Percentiles rank a stretch among this genome's conserved stretches.
Evolutionary conservation across 2,888 invertebrate genomes (phyloP).

Genomic region (Glomeris marginata): DNA sequence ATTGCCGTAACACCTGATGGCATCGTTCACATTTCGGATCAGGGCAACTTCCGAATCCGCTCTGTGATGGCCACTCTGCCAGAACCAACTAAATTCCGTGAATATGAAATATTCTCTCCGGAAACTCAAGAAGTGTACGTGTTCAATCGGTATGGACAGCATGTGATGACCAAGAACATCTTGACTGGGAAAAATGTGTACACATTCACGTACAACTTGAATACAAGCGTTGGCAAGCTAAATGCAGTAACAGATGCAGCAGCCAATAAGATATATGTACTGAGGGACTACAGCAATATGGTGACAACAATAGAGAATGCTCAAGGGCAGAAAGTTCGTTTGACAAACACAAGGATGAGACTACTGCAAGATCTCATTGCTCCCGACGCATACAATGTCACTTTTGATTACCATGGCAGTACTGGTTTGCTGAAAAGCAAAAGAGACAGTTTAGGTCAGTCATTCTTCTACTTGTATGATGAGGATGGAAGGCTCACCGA

Average conservation of each 20-base stretch:
- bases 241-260: constrained; percentile 87
- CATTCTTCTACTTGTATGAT: constrained; percentile 79
- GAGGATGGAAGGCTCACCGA: constrained; percentile 82
- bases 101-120: constrained; percentile 84
- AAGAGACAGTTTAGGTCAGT: constrained; percentile 73
- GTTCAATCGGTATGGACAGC: constrained; percentile 72
- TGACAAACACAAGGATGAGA: constrained; percentile 83
- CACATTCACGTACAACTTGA: constrained; percentile 88
- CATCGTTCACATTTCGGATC: constrained; percentile 89
- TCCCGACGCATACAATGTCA: constrained; percentile 84
- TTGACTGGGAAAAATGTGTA: constrained; percentile 88
- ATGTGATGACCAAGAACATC: constrained; percentile 82
- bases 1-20: constrained; percentile 90
- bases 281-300: constrained; percentile 33
- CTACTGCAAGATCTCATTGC: constrained; percentile 79
- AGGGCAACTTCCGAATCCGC: constrained; percentile 36
- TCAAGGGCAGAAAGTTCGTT: constrained; percentile 75
- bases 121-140: constrained; percentile 87
- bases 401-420: constrained; percentile 83
- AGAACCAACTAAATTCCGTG: constrained; percentile 61
- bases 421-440: constrained; percentile 78
- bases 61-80: constrained; percentile 49
- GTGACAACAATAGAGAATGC: constrained; percentile 81
- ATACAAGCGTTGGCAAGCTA: constrained; percentile 88
- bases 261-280: constrained; percentile 39